phyloP scores from a whole-genome alignment of 1,140 invertebrate genomes.

The Drosophila albomicans region DNA sequence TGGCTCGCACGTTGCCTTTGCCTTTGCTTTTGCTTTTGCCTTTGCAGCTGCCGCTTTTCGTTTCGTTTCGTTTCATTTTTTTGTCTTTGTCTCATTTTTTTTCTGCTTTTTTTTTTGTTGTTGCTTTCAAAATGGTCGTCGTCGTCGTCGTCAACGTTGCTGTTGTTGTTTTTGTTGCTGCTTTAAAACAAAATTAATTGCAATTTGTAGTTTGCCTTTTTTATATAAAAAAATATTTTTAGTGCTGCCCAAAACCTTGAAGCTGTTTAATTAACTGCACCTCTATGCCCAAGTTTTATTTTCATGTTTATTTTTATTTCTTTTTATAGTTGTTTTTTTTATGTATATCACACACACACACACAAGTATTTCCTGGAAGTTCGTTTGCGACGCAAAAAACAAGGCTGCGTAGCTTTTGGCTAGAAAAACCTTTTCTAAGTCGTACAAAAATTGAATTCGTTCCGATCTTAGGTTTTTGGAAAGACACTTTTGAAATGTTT shows the following conservation, averaged over 20 bases:
- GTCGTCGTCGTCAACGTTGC: slow-evolving; percentile 20
- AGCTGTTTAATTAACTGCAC: slow-evolving; percentile 65
- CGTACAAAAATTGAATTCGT: too few relatives aligned
- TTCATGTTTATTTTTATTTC: slow-evolving; percentile 9
- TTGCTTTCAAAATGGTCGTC: slow-evolving; percentile 64
- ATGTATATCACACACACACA: background rate
- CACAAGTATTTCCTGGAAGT: slow-evolving; percentile 10
- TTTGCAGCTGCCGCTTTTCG: slow-evolving; percentile 71
- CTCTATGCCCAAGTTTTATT: slow-evolving; percentile 30
- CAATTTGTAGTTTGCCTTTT: slow-evolving; percentile 48
- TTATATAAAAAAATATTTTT: slow-evolving; percentile 13
- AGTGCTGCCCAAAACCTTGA: slow-evolving; percentile 42
- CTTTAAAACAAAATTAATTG: slow-evolving; percentile 71
- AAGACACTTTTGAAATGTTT: too few relatives aligned
- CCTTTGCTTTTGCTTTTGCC: slow-evolving; percentile 6
- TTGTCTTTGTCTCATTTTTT: slow-evolving; percentile 29
- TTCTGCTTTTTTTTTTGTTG: slow-evolving; percentile 46
- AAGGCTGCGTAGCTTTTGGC: too few relatives aligned
- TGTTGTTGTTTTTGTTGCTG: slow-evolving; percentile 23
- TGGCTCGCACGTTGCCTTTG: slow-evolving; percentile 22
- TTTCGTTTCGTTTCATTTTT: slow-evolving; percentile 10
- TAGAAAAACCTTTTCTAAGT: too few relatives aligned
- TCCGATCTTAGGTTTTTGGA: too few relatives aligned
- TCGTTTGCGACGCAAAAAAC: background rate
- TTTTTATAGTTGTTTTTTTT: slow-evolving; percentile 11